Evolutionary conservation across 92 coral and sea anemone genomes (phyloP).

Genomic region (Heteractis magnifica): DNA sequence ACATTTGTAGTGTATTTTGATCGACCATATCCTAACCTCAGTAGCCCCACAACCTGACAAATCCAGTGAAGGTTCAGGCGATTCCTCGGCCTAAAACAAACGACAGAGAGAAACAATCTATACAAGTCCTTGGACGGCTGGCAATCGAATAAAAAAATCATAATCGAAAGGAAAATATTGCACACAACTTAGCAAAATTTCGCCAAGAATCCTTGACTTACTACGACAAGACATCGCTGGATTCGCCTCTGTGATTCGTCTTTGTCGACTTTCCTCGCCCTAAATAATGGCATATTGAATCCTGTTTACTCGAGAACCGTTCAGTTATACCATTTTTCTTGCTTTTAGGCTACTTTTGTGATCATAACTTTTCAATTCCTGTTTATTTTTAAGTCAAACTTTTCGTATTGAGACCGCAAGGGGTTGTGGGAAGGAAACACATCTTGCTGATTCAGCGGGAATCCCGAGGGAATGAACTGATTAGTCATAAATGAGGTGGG

Average conservation of each 20-base stretch:
- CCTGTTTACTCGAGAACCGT: background rate
- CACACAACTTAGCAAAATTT: background rate
- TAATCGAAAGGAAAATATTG: background rate
- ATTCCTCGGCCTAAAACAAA: constrained; percentile 72
- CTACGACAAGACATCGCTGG: constrained; percentile 81
- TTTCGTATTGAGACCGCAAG: background rate
- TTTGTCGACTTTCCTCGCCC: constrained; percentile 74
- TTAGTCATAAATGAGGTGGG: no score
- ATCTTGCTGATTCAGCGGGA: constrained; percentile 2
- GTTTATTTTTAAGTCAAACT: background rate
- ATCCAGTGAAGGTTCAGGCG: constrained; percentile 91
- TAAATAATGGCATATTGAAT: constrained; percentile 79
- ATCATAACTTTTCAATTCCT: background rate
- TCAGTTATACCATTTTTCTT: background rate
- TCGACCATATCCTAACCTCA: constrained; percentile 51
- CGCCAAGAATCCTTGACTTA: constrained; percentile 37
- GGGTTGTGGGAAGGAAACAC: background rate
- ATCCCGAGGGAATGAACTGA: background rate
- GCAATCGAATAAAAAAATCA: background rate
- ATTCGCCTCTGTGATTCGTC: constrained; percentile 81
- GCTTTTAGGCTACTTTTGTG: background rate
- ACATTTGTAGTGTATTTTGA: no score
- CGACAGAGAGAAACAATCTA: background rate
- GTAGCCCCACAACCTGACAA: constrained; percentile 83
- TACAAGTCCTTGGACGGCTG: background rate